These are phyloP conservation scores for Pygoscelis antarcticus DNA, from an alignment of 2,113 vertebrate species.

Conservation along the genomic window DNA sequence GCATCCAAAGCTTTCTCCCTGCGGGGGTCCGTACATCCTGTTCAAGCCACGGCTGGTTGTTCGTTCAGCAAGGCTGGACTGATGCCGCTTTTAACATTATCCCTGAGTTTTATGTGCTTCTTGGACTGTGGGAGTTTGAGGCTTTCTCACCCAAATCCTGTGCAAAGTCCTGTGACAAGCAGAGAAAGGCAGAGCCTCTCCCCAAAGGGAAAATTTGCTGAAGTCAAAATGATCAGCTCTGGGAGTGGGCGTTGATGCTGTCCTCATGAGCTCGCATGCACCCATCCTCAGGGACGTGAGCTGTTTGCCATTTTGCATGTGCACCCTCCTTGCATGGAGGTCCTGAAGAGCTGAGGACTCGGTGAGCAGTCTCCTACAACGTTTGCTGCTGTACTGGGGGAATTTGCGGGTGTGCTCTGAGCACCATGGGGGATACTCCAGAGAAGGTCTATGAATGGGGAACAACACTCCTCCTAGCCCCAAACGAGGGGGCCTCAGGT, in stretches of 20 bases:
- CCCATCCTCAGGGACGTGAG: neutral
- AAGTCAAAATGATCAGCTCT: neutral
- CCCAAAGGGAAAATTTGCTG: neutral
- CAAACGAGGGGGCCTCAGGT: neutral
- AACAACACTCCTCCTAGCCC: neutral
- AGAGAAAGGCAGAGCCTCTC: neutral
- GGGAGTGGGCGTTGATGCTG: neutral
- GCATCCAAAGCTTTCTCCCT: conserved; percentile 42
- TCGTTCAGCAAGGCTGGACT: conserved; percentile 2
- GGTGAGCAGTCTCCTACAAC: neutral
- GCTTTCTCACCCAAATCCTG: neutral
- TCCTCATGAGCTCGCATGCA: neutral
- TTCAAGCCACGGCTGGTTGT: conserved; percentile 3
- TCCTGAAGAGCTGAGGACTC: neutral
- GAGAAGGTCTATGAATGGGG: neutral
- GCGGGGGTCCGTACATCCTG: conserved; percentile 4
- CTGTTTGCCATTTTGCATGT: neutral
- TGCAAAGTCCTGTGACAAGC: neutral
- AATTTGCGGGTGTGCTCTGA: neutral
- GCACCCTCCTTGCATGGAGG: neutral
- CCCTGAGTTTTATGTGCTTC: neutral
- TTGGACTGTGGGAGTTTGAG: neutral
- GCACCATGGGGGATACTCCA: rapidly evolving
- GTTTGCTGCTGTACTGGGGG: neutral
- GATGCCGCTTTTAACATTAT: conserved; percentile 28